A percentile compares a stretch with the other conserved stretches of the same genome.
Evolutionary conservation across 2,113 vertebrate genomes (phyloP).

Genomic region (Spea bombifrons): DNA sequence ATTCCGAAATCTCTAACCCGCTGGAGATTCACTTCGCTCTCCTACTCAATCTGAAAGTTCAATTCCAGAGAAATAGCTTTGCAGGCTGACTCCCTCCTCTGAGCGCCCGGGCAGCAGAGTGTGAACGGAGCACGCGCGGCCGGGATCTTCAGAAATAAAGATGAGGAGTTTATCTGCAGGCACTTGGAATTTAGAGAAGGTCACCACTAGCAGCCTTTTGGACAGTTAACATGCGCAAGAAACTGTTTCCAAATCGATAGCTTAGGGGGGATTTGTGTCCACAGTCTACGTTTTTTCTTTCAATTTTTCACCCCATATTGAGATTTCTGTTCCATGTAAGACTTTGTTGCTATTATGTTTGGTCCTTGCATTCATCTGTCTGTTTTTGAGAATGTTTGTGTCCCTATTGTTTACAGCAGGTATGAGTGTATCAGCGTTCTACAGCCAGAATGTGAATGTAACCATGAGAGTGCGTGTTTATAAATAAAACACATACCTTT

Average conservation of each 20-base stretch:
- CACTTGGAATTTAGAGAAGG: background rate
- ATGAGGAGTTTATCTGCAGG: background rate
- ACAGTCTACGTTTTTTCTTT: too few relatives aligned
- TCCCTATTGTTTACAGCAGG: too few relatives aligned
- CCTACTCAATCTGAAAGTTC: constrained; percentile 31
- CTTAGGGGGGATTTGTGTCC: too few relatives aligned
- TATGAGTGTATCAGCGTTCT: too few relatives aligned
- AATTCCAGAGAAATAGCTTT: constrained; percentile 15
- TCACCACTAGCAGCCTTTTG: background rate
- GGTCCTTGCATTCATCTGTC: too few relatives aligned
- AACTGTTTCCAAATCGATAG: constrained; percentile 2
- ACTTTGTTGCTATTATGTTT: too few relatives aligned
- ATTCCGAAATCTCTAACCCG: constrained; percentile 32
- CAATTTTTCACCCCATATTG: too few relatives aligned
- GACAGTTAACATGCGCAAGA: background rate
- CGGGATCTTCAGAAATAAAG: background rate
- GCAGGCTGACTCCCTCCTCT: background rate
- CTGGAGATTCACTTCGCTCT: constrained; percentile 33
- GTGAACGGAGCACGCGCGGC: background rate
- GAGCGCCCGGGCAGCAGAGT: constrained; percentile 1
- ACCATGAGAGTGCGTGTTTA: too few relatives aligned
- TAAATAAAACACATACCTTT: too few relatives aligned
- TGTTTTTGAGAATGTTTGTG: too few relatives aligned
- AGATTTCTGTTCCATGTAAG: too few relatives aligned
- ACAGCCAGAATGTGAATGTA: too few relatives aligned